Evolutionary conservation across 2,797 vertebrate genomes (phyloP).

Genomic region (Leptodactylus fallax): DNA sequence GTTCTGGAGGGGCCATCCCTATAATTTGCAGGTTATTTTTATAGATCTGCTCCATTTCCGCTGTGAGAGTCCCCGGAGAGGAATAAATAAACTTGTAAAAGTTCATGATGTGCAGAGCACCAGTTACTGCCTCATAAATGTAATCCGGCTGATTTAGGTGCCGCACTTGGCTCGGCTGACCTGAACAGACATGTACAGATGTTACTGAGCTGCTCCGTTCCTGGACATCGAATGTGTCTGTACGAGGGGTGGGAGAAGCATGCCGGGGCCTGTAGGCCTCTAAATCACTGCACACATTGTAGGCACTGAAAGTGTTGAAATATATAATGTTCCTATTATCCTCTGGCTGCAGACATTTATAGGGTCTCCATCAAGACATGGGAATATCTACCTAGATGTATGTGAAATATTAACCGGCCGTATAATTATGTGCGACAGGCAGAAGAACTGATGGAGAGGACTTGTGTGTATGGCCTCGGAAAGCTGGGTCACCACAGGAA

Average conservation of each 20-base stretch:
- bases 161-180: neutral
- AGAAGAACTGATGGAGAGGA: constrained; percentile 1
- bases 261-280: constrained; percentile 4
- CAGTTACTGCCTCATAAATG: constrained; percentile 35
- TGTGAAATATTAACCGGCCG: constrained; percentile 21
- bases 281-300: constrained; percentile 35
- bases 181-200: constrained; percentile 24
- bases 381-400: neutral
- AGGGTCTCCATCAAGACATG: neutral
- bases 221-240: constrained; percentile 21
- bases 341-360: constrained; percentile 24
- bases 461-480: neutral
- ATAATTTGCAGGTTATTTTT: neutral
- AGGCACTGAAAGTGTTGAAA: constrained; percentile 46
- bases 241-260: neutral
- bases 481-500: neutral
- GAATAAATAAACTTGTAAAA: constrained; percentile 43
- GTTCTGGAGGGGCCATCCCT: neutral
- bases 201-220: neutral
- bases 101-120: neutral
- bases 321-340: constrained; percentile 51
- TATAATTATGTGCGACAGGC: constrained; percentile 25
- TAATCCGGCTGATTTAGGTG: neutral
- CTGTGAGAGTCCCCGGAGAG: neutral
- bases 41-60: neutral